Percentiles rank a stretch among this genome's conserved stretches.
These are phyloP conservation scores for Turritopsis rubra DNA, from an alignment of 30 jellyfish, hydroid and myxozoan species.

Conservation along the genomic window DNA sequence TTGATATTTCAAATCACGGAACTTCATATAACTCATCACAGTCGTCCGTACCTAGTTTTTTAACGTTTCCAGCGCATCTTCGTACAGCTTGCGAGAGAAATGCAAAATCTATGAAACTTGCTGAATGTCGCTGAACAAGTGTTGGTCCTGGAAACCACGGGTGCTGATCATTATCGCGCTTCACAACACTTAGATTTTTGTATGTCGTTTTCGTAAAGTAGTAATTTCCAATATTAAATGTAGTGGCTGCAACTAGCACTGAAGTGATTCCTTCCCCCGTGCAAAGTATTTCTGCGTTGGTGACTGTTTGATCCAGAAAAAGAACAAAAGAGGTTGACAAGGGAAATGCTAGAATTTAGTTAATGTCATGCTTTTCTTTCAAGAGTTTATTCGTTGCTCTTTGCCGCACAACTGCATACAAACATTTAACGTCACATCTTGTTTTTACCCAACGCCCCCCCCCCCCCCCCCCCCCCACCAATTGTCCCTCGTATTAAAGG, in stretches of 20 bases:
- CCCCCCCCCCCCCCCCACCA: too few species aligned
- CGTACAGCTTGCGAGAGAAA: too few species aligned
- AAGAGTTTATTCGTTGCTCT: not conserved
- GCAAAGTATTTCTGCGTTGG: not conserved
- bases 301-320: not conserved
- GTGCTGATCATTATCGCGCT: too few species aligned
- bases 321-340: not conserved
- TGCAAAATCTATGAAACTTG: too few species aligned
- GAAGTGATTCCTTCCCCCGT: not conserved
- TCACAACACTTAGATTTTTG: not conserved
- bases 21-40: too few species aligned
- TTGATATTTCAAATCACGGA: too few species aligned
- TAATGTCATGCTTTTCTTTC: not conserved
- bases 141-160: too few species aligned
- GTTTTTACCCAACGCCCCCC: too few species aligned
- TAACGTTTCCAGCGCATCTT: too few species aligned
- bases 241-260: not conserved
- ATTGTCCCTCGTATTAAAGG: too few species aligned
- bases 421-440: not conserved
- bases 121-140: too few species aligned
- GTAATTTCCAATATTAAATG: not conserved
- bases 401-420: not conserved
- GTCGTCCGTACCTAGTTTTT: too few species aligned
- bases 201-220: not conserved
- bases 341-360: not conserved